Percentiles rank a stretch among this genome's conserved stretches.
phyloP scores from a whole-genome alignment of 2,797 vertebrate species.

The Tadarida brasiliensis region DNA sequence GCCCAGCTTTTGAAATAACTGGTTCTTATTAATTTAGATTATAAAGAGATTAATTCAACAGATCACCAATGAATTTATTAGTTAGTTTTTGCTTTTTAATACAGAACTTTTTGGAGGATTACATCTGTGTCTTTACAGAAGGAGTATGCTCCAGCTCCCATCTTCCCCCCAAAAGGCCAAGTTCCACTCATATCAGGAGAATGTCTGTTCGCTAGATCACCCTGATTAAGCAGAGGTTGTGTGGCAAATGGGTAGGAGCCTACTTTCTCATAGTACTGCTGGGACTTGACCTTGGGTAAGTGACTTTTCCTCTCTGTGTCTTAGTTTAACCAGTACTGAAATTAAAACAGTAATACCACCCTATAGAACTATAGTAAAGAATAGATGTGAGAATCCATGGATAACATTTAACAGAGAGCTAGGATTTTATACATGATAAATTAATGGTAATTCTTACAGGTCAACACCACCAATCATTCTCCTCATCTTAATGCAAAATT shows the following conservation, averaged over 20 bases:
- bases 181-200: neutral
- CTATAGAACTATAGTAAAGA: neutral
- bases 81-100: neutral
- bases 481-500: neutral
- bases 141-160: neutral
- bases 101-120: neutral
- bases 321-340: neutral
- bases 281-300: neutral
- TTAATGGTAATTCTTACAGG: neutral
- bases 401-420: neutral
- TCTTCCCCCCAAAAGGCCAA: neutral
- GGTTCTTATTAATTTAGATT: neutral
- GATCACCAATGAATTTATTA: neutral
- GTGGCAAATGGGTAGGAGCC: neutral
- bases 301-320: neutral
- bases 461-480: neutral
- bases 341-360: neutral
- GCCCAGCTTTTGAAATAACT: neutral
- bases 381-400: neutral
- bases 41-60: neutral
- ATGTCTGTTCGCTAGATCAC: neutral
- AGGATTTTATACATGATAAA: neutral
- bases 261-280: neutral
- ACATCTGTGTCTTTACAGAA: neutral
- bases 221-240: neutral